Percentiles rank a stretch among this genome's conserved stretches.
These are phyloP conservation scores for Selene dorsalis DNA, from an alignment of 2,797 vertebrate genomes.

Conservation along the genomic window DNA sequence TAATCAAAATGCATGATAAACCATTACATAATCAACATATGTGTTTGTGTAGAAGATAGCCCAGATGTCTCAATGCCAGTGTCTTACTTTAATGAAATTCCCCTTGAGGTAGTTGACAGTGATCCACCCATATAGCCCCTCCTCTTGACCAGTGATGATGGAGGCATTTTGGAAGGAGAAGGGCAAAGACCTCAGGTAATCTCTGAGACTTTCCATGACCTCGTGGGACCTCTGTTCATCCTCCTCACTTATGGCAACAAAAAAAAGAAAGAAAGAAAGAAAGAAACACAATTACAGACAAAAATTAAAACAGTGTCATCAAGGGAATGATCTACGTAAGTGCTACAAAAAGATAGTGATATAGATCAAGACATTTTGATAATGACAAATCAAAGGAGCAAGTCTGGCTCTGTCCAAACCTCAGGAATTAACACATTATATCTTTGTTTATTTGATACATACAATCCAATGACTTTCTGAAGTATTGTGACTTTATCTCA, in stretches of 20 bases:
- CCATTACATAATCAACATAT: not conserved
- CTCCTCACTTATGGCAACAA: conserved; percentile 79
- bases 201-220: conserved; percentile 85
- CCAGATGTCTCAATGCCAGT: not conserved
- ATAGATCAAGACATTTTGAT: no score
- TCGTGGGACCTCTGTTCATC: conserved; percentile 84
- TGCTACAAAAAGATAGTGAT: no score
- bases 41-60: not conserved
- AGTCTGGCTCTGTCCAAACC: not conserved
- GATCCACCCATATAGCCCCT: conserved; percentile 97
- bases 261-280: not conserved
- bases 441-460: no score
- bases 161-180: conserved; percentile 92
- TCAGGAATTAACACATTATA: not conserved
- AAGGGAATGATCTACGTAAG: not conserved
- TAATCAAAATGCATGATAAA: not conserved
- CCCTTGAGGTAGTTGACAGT: conserved; percentile 97
- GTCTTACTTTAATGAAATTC: conserved; percentile 91
- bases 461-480: no score
- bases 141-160: conserved; percentile 94
- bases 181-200: conserved; percentile 88
- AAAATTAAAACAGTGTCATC: not conserved
- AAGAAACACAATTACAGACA: not conserved
- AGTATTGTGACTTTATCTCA: not conserved
- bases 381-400: not conserved